Conservation (phyloP, 2,113 vertebrate genomes). For the Leuciscus idus region DNA sequence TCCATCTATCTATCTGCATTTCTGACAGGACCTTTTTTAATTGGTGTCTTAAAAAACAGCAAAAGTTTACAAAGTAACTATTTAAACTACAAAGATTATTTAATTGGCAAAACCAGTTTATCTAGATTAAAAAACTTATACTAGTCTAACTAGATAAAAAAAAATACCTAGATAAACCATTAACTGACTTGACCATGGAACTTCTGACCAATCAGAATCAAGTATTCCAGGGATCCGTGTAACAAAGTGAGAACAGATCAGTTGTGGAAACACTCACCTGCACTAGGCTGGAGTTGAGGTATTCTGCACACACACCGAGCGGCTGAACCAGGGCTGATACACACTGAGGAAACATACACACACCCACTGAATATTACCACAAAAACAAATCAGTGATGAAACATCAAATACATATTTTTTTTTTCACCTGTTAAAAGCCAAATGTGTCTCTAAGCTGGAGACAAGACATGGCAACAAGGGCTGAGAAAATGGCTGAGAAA, state of each 20-base stretch:
- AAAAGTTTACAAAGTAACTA: too few relatives aligned
- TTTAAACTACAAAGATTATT: too few relatives aligned
- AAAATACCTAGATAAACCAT: too few relatives aligned
- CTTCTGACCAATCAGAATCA: background rate
- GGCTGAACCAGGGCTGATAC: slow-evolving; percentile 95
- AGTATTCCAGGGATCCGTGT: background rate
- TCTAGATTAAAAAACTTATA: too few relatives aligned
- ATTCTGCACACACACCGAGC: slow-evolving; percentile 94
- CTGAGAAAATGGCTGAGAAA: background rate
- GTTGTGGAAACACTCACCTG: slow-evolving; percentile 81
- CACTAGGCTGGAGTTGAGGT: slow-evolving; percentile 92
- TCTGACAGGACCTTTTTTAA: too few relatives aligned
- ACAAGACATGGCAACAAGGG: background rate
- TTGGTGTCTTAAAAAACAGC: too few relatives aligned
- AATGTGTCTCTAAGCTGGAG: background rate
- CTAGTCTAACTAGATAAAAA: too few relatives aligned
- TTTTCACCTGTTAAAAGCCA: background rate
- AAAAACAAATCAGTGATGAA: background rate
- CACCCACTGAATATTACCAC: background rate
- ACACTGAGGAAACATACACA: slow-evolving; percentile 74
- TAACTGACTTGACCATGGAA: background rate
- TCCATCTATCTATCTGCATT: too few relatives aligned
- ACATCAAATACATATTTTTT: background rate
- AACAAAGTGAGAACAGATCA: background rate
- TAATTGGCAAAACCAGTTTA: too few relatives aligned